Evolutionary conservation across 2,888 invertebrate genomes (phyloP).

Genomic region (Pyrgus malvae): DNA sequence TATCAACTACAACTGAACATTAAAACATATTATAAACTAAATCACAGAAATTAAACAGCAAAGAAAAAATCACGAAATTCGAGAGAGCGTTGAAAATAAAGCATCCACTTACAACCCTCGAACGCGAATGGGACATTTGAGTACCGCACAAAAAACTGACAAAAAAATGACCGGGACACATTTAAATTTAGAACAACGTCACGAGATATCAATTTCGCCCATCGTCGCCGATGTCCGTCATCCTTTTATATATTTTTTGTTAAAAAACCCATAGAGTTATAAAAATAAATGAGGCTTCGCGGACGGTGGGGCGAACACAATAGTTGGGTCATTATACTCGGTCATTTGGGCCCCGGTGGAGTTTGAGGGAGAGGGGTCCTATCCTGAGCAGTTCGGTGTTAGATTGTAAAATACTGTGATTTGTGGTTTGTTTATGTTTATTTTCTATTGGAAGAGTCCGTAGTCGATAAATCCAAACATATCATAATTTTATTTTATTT

Average conservation of each 20-base stretch:
- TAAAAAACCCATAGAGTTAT: slow-evolving; percentile 69
- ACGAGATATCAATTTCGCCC: slow-evolving; percentile 60
- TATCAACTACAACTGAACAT: too few species aligned
- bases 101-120: slow-evolving; percentile 34
- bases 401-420: slow-evolving; percentile 49
- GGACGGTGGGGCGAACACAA: slow-evolving; percentile 73
- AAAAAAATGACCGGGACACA: slow-evolving; percentile 45
- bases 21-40: not conserved
- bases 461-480: too few species aligned
- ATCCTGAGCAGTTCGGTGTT: slow-evolving; percentile 56
- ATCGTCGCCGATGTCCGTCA: slow-evolving; percentile 58
- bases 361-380: slow-evolving; percentile 51
- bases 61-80: slow-evolving; percentile 19
- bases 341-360: slow-evolving; percentile 69
- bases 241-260: slow-evolving; percentile 61
- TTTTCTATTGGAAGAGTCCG: not conserved
- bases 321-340: slow-evolving; percentile 78
- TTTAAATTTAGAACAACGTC: slow-evolving; percentile 57
- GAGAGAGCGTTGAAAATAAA: slow-evolving; percentile 4
- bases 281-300: slow-evolving; percentile 69
- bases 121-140: slow-evolving; percentile 37
- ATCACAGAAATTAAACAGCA: slow-evolving; percentile 7
- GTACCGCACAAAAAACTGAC: slow-evolving; percentile 22
- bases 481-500: too few species aligned
- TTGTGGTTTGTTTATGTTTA: slow-evolving; percentile 35